Conservation (phyloP, 2,888 invertebrate species). For the Dioctria linearis region DNA sequence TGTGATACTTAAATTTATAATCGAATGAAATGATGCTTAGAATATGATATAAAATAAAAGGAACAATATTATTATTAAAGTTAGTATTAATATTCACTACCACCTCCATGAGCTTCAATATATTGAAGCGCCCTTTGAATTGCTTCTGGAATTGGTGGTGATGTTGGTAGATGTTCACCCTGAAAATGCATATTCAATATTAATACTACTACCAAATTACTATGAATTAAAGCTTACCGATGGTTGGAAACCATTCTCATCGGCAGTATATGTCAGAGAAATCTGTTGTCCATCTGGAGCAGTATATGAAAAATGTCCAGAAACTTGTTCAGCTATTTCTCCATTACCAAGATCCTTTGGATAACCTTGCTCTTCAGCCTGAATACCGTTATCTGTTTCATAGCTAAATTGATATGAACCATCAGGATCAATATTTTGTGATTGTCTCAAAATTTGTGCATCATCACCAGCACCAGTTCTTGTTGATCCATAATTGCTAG, state of each 20-base stretch:
- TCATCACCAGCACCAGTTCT: slow-evolving; percentile 63
- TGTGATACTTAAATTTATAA: neutral
- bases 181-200: slow-evolving; percentile 36
- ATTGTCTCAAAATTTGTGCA: slow-evolving; percentile 79
- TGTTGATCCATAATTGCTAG: neutral
- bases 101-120: slow-evolving; percentile 49
- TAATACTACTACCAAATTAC: neutral
- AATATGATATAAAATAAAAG: neutral
- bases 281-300: slow-evolving; percentile 78
- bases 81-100: slow-evolving; percentile 4
- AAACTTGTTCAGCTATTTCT: slow-evolving; percentile 80
- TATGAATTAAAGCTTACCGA: slow-evolving; percentile 67
- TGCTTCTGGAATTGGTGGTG: slow-evolving; percentile 69
- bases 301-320: slow-evolving; percentile 83
- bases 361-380: slow-evolving; percentile 83
- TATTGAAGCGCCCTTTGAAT: slow-evolving; percentile 71
- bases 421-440: slow-evolving; percentile 80
- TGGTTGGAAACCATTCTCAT: slow-evolving; percentile 81
- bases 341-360: slow-evolving; percentile 81
- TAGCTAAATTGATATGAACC: slow-evolving; percentile 83
- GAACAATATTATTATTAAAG: neutral
- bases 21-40: neutral
- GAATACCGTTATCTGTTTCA: slow-evolving; percentile 87
- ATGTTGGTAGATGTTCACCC: slow-evolving; percentile 62
- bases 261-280: slow-evolving; percentile 76